A percentile compares a stretch with the other conserved stretches of the same genome.
Evolutionary conservation across 1,140 invertebrate genomes (phyloP).

Genomic region (Planococcus citri): DNA sequence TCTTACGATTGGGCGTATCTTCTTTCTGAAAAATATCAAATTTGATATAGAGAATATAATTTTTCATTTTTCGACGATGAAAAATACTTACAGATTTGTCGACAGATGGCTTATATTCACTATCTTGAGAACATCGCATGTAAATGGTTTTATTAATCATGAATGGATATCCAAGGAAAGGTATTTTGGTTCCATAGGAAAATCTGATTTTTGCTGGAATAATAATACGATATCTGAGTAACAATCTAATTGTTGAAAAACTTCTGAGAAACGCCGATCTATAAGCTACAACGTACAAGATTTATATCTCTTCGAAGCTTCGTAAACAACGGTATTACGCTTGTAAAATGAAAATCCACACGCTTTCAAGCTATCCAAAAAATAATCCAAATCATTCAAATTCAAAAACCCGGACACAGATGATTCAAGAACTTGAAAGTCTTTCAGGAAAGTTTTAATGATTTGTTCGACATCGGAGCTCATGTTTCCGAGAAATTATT

Average conservation of each 20-base stretch:
- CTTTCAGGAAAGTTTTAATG: background rate
- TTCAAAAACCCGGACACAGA: background rate
- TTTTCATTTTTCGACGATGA: too few relatives aligned
- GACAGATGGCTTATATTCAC: background rate
- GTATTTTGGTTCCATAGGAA: background rate
- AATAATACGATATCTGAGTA: background rate
- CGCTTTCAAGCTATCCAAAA: background rate
- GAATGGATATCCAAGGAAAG: background rate
- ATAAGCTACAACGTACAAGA: background rate
- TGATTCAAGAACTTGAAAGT: background rate
- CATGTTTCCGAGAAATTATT: too few relatives aligned
- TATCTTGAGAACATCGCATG: background rate
- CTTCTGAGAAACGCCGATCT: background rate
- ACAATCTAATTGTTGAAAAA: too few relatives aligned
- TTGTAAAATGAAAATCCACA: conserved; percentile 3
- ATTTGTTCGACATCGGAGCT: background rate
- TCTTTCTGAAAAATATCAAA: background rate
- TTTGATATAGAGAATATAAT: background rate
- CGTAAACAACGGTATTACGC: background rate
- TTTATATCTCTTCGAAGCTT: background rate
- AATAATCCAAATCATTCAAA: background rate
- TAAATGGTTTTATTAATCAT: background rate
- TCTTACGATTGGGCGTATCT: background rate
- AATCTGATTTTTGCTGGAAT: background rate
- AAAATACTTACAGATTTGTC: background rate